phyloP scores from a whole-genome alignment of 2,113 vertebrate genomes.

The Stigmatopora nigra region DNA sequence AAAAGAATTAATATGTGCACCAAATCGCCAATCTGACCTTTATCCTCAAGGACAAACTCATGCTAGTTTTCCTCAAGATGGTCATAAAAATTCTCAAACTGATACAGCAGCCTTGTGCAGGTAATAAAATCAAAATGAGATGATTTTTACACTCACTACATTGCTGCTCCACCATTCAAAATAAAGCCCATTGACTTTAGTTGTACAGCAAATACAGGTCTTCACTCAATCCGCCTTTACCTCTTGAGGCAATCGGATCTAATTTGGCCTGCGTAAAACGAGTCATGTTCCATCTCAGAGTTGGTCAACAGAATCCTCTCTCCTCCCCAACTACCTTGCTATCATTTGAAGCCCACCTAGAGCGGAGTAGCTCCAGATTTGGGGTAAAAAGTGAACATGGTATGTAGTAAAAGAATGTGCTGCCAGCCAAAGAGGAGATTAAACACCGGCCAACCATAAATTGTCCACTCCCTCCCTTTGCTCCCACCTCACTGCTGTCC shows the following conservation, averaged over 20 bases:
- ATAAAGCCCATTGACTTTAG: background rate
- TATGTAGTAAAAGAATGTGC: constrained; percentile 64
- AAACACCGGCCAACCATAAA: constrained; percentile 53
- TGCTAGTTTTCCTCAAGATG: no score
- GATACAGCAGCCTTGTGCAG: no score
- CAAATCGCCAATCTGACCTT: no score
- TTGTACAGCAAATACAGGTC: constrained; percentile 8
- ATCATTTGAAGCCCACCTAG: constrained; percentile 47
- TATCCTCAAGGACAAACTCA: no score
- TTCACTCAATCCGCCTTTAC: constrained; percentile 54
- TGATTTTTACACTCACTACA: no score
- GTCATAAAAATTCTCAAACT: no score
- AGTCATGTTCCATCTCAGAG: constrained; percentile 62
- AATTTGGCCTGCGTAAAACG: constrained; percentile 64
- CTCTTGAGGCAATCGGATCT: constrained; percentile 62
- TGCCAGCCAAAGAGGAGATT: constrained; percentile 66
- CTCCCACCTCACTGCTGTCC: constrained; percentile 52
- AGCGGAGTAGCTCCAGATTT: constrained; percentile 67
- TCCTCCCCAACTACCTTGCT: background rate
- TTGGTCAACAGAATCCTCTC: constrained; percentile 58
- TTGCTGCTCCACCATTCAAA: no score
- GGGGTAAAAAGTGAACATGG: constrained; percentile 49
- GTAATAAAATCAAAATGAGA: no score
- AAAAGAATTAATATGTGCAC: no score
- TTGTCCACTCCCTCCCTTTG: constrained; percentile 15